Evolutionary conservation across 2,888 invertebrate species (phyloP).

Genomic region (Calliopum simillimum): DNA sequence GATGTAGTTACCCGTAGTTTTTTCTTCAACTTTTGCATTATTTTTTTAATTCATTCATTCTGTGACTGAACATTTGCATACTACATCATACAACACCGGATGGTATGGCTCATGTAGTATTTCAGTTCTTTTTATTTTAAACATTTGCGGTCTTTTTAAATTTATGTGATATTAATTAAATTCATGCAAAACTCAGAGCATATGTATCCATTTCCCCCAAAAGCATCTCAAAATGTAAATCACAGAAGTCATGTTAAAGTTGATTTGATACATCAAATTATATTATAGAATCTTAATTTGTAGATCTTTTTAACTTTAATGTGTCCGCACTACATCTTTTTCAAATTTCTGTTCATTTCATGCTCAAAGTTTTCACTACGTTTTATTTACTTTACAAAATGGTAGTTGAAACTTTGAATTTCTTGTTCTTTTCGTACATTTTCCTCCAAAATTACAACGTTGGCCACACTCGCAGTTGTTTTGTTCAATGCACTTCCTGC

Average conservation of each 20-base stretch:
- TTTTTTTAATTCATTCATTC: slow-evolving; percentile 19
- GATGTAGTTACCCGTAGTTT: too few relatives aligned
- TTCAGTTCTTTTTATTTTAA: too few relatives aligned
- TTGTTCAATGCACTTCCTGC: neutral
- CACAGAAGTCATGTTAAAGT: neutral
- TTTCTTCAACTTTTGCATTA: too few relatives aligned
- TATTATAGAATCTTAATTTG: too few relatives aligned
- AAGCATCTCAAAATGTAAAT: neutral
- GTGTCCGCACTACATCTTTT: neutral
- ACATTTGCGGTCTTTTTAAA: neutral
- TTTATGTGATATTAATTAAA: slow-evolving; percentile 29
- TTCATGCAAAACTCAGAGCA: neutral
- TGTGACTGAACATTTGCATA: slow-evolving; percentile 30
- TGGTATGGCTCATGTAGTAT: neutral
- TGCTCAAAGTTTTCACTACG: neutral
- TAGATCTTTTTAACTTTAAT: too few relatives aligned
- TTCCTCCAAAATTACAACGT: neutral
- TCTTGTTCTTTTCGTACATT: neutral
- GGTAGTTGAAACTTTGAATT: neutral
- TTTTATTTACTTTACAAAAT: slow-evolving; percentile 1
- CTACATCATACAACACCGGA: neutral
- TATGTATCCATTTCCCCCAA: neutral
- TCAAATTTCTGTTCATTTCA: neutral
- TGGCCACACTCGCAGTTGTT: neutral
- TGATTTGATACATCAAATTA: neutral